Conservation (phyloP, 2,113 vertebrate species). For the Microcebus jonahi region DNA sequence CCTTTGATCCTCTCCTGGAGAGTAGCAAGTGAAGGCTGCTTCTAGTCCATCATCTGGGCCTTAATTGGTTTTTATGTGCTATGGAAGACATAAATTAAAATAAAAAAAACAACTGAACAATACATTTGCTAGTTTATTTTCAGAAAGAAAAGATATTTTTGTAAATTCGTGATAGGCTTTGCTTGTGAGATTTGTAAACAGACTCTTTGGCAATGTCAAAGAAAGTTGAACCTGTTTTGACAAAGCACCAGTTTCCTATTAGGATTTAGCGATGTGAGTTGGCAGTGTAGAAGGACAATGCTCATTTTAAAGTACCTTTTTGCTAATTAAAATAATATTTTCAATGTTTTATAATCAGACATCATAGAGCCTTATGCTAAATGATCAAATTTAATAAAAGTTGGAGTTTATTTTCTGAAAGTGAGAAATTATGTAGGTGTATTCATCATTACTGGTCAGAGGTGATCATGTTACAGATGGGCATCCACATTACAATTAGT, state of each 20-base stretch:
- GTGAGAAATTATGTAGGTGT: neutral
- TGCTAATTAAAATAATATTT: neutral
- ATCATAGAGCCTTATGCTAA: neutral
- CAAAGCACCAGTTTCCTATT: neutral
- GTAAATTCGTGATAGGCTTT: neutral
- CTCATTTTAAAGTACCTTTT: neutral
- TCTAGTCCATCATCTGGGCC: too few relatives aligned
- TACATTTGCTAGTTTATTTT: conserved; percentile 32
- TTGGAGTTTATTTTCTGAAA: neutral
- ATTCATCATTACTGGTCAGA: neutral
- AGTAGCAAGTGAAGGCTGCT: too few relatives aligned
- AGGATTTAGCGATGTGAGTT: neutral
- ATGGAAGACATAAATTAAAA: neutral
- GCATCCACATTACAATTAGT: neutral
- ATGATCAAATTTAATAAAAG: neutral
- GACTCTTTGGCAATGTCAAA: neutral
- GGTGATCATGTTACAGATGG: neutral
- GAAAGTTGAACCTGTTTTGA: neutral
- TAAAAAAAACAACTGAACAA: neutral
- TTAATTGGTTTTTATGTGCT: neutral
- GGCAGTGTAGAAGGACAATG: neutral
- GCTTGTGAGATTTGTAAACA: neutral
- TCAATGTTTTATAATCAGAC: neutral
- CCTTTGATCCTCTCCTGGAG: too few relatives aligned
- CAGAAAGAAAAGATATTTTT: neutral